These are phyloP conservation scores for Epinephelus coioides DNA, from an alignment of 2,797 vertebrate genomes.

Conservation along the genomic window DNA sequence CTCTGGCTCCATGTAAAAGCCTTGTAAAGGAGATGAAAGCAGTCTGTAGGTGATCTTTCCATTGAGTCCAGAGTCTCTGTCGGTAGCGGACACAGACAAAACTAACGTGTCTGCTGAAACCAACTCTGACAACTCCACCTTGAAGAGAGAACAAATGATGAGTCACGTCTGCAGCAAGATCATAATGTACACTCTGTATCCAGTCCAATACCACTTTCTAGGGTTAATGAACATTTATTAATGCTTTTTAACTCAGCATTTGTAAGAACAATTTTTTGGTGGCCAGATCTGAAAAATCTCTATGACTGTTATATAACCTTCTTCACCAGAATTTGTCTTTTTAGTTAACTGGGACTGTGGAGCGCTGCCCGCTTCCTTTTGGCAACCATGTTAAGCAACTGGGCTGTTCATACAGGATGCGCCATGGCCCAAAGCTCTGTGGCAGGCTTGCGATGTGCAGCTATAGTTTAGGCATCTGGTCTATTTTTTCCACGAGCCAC, in stretches of 20 bases:
- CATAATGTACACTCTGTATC: background rate
- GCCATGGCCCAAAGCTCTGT: too few species aligned
- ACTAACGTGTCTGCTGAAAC: conserved; percentile 78
- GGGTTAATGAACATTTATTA: too few species aligned
- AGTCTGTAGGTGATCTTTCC: conserved; percentile 90
- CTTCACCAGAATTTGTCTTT: background rate
- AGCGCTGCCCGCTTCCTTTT: too few species aligned
- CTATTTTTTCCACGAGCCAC: too few species aligned
- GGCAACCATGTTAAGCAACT: too few species aligned
- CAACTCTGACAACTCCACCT: conserved; percentile 90
- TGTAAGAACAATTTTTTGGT: background rate
- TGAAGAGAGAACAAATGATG: conserved; percentile 35
- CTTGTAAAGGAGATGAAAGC: conserved; percentile 84
- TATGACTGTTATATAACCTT: background rate
- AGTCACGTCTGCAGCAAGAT: conserved; percentile 9
- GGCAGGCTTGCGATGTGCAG: too few species aligned
- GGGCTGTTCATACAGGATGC: too few species aligned
- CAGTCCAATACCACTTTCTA: background rate
- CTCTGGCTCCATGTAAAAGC: conserved; percentile 87
- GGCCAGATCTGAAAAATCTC: background rate
- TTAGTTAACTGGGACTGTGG: background rate
- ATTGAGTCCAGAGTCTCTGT: conserved; percentile 87
- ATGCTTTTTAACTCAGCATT: background rate
- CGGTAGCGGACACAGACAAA: conserved; percentile 87
- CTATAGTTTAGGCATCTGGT: too few species aligned